A percentile compares a stretch with the other conserved stretches of the same genome.
Conservation (phyloP, 2,888 invertebrate species). For the Xestoiulus laeticollis region DNA sequence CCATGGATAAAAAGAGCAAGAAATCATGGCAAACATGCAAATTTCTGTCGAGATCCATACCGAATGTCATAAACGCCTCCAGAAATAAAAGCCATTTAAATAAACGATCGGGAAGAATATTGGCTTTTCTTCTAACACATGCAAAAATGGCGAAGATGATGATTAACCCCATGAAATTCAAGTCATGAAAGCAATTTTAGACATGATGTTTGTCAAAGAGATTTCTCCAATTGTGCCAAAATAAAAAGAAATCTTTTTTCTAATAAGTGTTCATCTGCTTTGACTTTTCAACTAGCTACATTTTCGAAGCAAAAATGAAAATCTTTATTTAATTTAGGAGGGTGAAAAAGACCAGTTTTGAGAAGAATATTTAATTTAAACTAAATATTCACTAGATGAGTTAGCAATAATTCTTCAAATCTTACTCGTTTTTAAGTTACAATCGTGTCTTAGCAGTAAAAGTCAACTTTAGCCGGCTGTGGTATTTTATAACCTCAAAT, state of each 20-base stretch:
- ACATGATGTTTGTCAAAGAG: background rate
- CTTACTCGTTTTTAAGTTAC: too few relatives aligned
- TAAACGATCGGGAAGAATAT: background rate
- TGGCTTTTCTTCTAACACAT: background rate
- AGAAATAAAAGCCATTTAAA: slow-evolving; percentile 1
- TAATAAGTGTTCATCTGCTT: background rate
- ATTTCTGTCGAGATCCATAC: background rate
- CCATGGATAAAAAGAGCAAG: background rate
- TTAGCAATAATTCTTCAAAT: too few relatives aligned
- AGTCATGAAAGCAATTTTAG: slow-evolving; percentile 18
- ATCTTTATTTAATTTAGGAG: background rate
- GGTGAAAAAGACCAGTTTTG: too few relatives aligned
- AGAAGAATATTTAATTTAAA: too few relatives aligned
- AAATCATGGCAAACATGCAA: background rate
- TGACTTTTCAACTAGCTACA: background rate
- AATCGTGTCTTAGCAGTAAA: too few relatives aligned
- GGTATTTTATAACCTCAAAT: too few relatives aligned
- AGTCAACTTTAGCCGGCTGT: too few relatives aligned
- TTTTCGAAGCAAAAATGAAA: background rate
- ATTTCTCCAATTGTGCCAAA: background rate
- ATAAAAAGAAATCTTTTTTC: background rate
- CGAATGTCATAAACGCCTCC: background rate
- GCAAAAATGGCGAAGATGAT: background rate
- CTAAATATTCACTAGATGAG: too few relatives aligned
- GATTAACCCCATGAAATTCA: slow-evolving; percentile 3